Evolutionary conservation across 2,113 vertebrate genomes (phyloP).

Genomic region (Alethe diademata): DNA sequence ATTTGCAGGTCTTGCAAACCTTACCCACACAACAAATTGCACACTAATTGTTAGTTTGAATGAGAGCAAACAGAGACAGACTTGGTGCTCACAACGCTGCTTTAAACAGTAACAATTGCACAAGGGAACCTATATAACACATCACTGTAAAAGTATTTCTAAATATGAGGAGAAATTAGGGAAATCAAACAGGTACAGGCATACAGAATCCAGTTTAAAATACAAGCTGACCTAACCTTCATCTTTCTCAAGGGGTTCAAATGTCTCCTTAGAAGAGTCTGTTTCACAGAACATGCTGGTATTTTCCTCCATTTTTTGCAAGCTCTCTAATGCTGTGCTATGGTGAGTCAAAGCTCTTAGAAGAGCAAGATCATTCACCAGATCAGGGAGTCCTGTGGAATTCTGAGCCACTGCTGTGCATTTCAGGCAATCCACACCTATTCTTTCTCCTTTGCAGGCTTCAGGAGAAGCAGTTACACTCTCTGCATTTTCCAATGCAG

Average conservation of each 20-base stretch:
- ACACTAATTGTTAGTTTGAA: neutral
- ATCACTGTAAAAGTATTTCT: neutral
- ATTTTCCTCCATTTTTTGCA: slow-evolving; percentile 52
- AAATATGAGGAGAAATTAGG: neutral
- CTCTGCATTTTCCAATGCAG: neutral
- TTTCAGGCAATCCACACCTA: neutral
- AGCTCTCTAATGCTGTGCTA: slow-evolving; percentile 72
- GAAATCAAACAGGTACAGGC: neutral
- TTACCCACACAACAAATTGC: neutral
- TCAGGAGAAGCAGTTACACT: neutral
- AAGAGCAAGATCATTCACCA: slow-evolving; percentile 50
- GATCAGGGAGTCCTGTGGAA: neutral
- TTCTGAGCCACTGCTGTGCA: neutral
- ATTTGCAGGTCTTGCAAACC: neutral
- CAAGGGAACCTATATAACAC: rapidly evolving
- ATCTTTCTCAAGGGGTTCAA: neutral
- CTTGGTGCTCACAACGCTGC: neutral
- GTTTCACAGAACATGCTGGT: neutral
- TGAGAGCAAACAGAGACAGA: neutral
- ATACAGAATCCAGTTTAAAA: neutral
- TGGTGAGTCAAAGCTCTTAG: slow-evolving; percentile 68
- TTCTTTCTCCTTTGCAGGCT: neutral
- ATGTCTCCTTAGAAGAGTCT: neutral
- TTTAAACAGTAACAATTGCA: neutral
- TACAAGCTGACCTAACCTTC: slow-evolving; percentile 63